Evolutionary conservation across 2,888 invertebrate species (phyloP), one percentile per base, ranked within the genome.

Genomic region (Bimastos eiseni): DNA sequence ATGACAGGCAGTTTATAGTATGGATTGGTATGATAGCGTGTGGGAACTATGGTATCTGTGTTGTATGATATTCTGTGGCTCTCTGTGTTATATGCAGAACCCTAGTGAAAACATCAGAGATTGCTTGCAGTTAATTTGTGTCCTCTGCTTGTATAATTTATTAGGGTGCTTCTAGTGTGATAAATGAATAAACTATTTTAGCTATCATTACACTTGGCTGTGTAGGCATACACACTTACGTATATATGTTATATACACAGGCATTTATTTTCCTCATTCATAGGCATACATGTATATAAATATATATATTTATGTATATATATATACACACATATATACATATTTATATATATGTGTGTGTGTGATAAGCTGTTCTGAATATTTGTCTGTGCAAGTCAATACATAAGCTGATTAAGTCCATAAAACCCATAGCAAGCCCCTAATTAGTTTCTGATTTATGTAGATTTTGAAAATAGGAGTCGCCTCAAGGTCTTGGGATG

Each of bases 361-460:
- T n/a, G 30, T 8, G 30, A 8, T n/a, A 70, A 70, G 70, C 70
- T 70, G 70, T 70, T 70, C 70, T 70, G 70, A n/a, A 30, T 55
- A n/a, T 70, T 30, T 70, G 70, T 70, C 11, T 70, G 70, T 70
- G 70, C n/a, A 70, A 70, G 70, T 70, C 30, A 49, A 49, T 49
- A 24, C 49, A 70, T 70, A 70, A 70, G 70, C 70, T 70, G 70
- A 70, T 70, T 70, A 70, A 70, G 70, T 70, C 70, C n/a, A n/a
- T n/a, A 11, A 70, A 70, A n/a, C 70, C 70, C 70, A n/a, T 1
- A n/a, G 70, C n/a, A 8, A 70, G 70, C 70, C 70, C n/a, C 2
- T 70, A 70, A 70, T 70, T 70, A 70, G 70, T n/a, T 70, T 70
- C 70, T 70, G 70, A 70, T 70, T 70, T 70, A 70, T n/a, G n/a